A percentile compares a stretch with the other conserved stretches of the same genome.
These are phyloP conservation scores for Ispidina lecontei DNA, from an alignment of 2,797 vertebrate species.

Conservation along the genomic window DNA sequence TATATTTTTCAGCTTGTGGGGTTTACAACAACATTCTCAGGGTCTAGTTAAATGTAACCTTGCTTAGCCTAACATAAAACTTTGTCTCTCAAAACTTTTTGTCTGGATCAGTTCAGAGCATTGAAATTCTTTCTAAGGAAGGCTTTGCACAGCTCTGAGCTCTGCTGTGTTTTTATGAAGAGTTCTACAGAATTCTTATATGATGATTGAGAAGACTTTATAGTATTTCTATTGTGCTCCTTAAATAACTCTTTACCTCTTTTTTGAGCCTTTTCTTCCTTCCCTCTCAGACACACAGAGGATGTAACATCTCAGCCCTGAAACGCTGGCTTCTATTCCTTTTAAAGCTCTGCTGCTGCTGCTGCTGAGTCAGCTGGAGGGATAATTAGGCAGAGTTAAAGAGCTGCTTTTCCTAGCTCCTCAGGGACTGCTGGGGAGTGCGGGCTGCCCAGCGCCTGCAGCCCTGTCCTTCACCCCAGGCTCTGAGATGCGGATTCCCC, in stretches of 20 bases:
- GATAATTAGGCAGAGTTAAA: not conserved
- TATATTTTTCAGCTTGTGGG: not conserved
- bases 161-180: not conserved
- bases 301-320: not conserved
- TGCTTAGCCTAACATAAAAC: not conserved
- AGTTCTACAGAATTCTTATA: not conserved
- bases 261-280: not conserved
- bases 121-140: not conserved
- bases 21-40: not conserved
- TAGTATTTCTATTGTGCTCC: not conserved
- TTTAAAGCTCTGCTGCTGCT: not conserved
- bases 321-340: not conserved
- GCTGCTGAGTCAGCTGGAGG: constrained; percentile 10
- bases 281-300: not conserved
- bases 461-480: not conserved
- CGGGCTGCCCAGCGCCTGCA: not conserved
- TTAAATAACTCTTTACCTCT: not conserved
- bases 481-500: not conserved
- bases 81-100: not conserved
- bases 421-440: not conserved
- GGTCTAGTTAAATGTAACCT: not conserved
- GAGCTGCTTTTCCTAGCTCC: not conserved
- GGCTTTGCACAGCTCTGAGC: not conserved
- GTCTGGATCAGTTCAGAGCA: not conserved
- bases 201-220: not conserved